phyloP scores from a whole-genome alignment of 2,113 vertebrate species.

The Brachirus orientalis region DNA sequence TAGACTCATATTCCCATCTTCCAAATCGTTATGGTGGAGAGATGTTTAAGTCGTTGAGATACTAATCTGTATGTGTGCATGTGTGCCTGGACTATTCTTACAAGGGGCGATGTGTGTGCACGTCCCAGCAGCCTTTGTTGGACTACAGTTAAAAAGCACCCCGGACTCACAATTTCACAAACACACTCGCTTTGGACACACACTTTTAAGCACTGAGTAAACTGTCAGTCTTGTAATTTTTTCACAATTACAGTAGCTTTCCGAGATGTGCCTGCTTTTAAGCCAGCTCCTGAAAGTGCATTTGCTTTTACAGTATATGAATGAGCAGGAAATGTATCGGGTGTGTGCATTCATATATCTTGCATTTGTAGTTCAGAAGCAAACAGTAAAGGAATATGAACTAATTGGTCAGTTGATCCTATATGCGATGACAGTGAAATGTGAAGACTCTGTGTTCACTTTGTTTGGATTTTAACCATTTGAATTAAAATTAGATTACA shows the following conservation, averaged over 20 bases:
- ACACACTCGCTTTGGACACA: slow-evolving; percentile 6
- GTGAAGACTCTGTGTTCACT: no score
- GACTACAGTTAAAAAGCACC: slow-evolving; percentile 45
- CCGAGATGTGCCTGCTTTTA: slow-evolving; percentile 2
- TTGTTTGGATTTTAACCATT: no score
- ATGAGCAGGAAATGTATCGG: no score
- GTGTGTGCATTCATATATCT: no score
- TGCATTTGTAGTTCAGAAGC: no score
- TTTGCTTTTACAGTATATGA: no score
- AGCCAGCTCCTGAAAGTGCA: slow-evolving; percentile 9
- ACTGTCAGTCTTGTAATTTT: slow-evolving; percentile 35
- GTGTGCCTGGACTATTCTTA: slow-evolving; percentile 12
- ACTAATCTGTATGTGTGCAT: background rate
- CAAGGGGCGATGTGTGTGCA: slow-evolving; percentile 19
- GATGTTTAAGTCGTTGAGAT: background rate
- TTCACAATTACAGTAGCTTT: slow-evolving; percentile 5
- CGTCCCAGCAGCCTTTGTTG: slow-evolving; percentile 50
- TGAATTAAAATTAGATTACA: no score
- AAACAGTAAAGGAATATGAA: no score
- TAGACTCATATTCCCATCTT: background rate
- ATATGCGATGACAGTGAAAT: no score
- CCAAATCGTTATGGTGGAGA: background rate
- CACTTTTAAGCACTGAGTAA: slow-evolving; percentile 31
- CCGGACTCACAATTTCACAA: background rate
- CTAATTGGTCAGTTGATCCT: no score